phyloP scores from a whole-genome alignment of 2,888 invertebrate genomes.

The Bombylius major region DNA sequence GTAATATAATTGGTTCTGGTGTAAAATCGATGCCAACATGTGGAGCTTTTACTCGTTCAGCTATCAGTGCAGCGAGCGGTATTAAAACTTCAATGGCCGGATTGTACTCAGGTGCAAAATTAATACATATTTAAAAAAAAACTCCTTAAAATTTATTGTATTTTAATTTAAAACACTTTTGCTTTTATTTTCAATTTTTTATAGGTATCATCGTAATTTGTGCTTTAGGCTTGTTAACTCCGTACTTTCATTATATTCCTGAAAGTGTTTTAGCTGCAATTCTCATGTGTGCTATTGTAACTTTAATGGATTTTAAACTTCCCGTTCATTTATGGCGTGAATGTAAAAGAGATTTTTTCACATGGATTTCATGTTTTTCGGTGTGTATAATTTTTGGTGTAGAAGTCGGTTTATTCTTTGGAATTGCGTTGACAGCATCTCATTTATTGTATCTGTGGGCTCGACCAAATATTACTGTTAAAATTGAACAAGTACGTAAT shows the following conservation, averaged over 20 bases:
- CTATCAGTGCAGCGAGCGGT: constrained; percentile 78
- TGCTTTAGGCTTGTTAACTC: constrained; percentile 75
- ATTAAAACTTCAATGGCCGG: constrained; percentile 64
- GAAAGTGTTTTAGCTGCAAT: constrained; percentile 76
- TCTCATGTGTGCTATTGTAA: constrained; percentile 70
- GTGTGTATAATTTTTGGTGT: constrained; percentile 57
- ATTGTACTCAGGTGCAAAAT: constrained; percentile 27
- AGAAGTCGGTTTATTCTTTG: constrained; percentile 66
- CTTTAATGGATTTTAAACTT: constrained; percentile 42
- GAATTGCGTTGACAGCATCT: constrained; percentile 50
- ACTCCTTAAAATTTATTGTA: not conserved
- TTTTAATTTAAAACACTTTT: not conserved
- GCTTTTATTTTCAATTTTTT: constrained; percentile 20
- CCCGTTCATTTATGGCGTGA: constrained; percentile 44
- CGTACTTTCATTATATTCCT: constrained; percentile 77
- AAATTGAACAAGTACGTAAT: constrained; percentile 24
- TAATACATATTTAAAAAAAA: not conserved
- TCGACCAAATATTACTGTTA: constrained; percentile 41
- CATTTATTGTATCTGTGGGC: constrained; percentile 56
- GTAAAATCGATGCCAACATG: constrained; percentile 79
- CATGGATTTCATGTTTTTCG: constrained; percentile 54
- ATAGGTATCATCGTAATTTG: constrained; percentile 69
- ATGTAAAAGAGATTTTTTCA: constrained; percentile 49
- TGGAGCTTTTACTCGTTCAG: constrained; percentile 78
- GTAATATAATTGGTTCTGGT: constrained; percentile 71